phyloP scores from a whole-genome alignment of 2,113 vertebrate species.

The Suncus etruscus region DNA sequence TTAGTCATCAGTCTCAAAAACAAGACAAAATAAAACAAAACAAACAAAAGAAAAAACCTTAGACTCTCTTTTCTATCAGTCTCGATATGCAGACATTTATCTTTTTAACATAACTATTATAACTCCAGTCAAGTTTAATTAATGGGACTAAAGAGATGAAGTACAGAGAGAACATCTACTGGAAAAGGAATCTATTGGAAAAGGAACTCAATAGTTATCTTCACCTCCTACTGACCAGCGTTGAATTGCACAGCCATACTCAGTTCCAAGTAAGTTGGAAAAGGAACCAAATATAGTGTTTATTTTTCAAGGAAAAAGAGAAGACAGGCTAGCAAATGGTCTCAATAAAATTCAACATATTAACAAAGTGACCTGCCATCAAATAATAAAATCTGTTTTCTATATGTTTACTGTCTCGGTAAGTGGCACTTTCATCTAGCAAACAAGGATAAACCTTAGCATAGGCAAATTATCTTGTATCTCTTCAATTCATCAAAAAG shows the following conservation, averaged over 20 bases:
- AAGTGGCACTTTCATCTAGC: not conserved
- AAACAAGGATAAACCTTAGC: not conserved
- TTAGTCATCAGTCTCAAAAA: not conserved
- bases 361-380: not conserved
- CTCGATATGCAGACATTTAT: not conserved
- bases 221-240: not conserved
- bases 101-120: not conserved
- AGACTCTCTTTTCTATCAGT: not conserved
- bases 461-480: not conserved
- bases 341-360: not conserved
- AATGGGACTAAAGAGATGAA: not conserved
- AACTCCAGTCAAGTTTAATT: not conserved
- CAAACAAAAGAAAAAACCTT: not conserved
- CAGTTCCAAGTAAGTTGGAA: not conserved
- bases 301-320: not conserved
- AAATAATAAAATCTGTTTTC: conserved; percentile 15
- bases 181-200: not conserved
- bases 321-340: not conserved
- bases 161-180: not conserved
- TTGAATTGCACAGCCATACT: not conserved
- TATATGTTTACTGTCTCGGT: not conserved
- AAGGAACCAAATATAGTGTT: not conserved
- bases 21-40: too few relatives aligned
- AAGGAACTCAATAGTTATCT: not conserved
- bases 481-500: not conserved